phyloP scores from a whole-genome alignment of 2,888 invertebrate species.

The Geotrupes spiniger region DNA sequence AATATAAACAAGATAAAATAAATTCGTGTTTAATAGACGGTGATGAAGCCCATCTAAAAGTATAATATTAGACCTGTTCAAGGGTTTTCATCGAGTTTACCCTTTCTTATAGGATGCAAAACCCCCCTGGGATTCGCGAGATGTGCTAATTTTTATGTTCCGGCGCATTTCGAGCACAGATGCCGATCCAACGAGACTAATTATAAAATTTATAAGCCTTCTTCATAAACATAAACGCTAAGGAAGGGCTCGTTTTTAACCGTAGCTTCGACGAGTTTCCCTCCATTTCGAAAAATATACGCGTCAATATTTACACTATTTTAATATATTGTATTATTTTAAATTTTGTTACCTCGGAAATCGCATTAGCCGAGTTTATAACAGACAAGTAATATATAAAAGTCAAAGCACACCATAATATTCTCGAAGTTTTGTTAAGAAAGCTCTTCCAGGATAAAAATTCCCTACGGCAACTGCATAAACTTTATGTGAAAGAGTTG shows the following conservation, averaged over 20 bases:
- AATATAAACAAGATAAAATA: no score
- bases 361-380: conserved; percentile 24
- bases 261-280: no score
- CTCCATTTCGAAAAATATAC: no score
- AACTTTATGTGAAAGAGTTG: conserved; percentile 48
- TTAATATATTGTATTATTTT: no score
- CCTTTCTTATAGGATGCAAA: conserved; percentile 32
- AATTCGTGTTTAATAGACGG: no score
- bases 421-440: conserved; percentile 44
- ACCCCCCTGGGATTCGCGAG: conserved; percentile 33
- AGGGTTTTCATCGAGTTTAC: conserved; percentile 20
- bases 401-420: conserved; percentile 44
- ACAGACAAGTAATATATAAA: conserved; percentile 42
- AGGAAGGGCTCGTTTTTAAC: neutral
- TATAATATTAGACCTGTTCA: conserved; percentile 11
- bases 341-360: no score
- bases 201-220: conserved; percentile 43
- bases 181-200: conserved; percentile 37
- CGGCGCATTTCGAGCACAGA: conserved; percentile 30
- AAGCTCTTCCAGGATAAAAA: conserved; percentile 44
- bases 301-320: no score
- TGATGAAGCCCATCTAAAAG: no score
- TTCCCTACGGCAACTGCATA: conserved; percentile 42
- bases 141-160: conserved; percentile 42
- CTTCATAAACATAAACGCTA: conserved; percentile 38